A percentile compares a stretch with the other conserved stretches of the same genome.
phyloP scores from a whole-genome alignment of 1,140 invertebrate species.

The Brachystomella parvula region DNA sequence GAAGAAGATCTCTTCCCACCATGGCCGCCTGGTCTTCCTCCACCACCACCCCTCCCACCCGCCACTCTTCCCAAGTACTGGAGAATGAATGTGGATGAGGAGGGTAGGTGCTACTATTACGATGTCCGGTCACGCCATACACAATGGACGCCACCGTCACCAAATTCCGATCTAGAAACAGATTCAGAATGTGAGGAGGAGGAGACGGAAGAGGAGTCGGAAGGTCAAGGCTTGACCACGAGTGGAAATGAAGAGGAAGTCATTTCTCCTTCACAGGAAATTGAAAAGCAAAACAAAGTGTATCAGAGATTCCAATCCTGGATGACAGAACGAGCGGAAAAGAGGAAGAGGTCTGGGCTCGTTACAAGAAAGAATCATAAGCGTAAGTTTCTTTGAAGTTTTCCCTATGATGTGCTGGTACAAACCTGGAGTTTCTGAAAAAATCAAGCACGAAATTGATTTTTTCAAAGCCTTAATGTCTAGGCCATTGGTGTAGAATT shows the following conservation, averaged over 20 bases:
- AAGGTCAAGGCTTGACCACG: conserved; percentile 1
- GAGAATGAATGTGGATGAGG: conserved; percentile 69
- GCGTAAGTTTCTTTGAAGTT: conserved; percentile 53
- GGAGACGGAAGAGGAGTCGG: conserved; percentile 20
- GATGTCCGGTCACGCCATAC: conserved; percentile 71
- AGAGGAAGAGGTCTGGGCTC: conserved; percentile 48
- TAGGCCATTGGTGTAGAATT: too few relatives aligned
- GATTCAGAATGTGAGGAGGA: conserved; percentile 23
- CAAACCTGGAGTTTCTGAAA: neutral
- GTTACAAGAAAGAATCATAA: conserved; percentile 61
- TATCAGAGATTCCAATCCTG: neutral
- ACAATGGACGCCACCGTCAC: conserved; percentile 77
- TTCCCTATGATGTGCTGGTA: too few relatives aligned
- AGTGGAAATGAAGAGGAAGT: neutral
- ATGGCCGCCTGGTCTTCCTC: conserved; percentile 32
- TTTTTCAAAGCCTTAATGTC: too few relatives aligned
- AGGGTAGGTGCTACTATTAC: conserved; percentile 84
- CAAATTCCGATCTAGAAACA: conserved; percentile 30
- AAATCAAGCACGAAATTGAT: too few relatives aligned
- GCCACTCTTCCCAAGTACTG: conserved; percentile 47
- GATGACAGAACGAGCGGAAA: conserved; percentile 28
- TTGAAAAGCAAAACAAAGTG: neutral
- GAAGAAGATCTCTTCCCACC: conserved; percentile 31
- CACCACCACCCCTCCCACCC: conserved; percentile 35
- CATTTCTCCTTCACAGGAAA: neutral